Percentiles rank a stretch among this genome's conserved stretches.
Conservation (phyloP, 2,113 vertebrate genomes). For the Periophthalmodon schlosseri region DNA sequence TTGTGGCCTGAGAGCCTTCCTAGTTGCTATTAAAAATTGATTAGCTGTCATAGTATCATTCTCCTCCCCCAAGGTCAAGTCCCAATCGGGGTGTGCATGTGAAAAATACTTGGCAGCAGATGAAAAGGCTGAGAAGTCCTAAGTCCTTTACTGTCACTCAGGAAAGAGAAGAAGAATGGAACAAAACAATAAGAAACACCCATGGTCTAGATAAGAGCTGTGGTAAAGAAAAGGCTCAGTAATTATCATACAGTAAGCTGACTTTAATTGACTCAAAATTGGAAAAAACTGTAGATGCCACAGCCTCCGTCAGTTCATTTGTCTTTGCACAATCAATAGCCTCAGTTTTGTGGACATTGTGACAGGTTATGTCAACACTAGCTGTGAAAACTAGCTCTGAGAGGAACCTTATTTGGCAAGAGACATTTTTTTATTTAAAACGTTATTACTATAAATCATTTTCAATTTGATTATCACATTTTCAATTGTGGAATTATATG, state of each 20-base stretch:
- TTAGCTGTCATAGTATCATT: slow-evolving; percentile 71
- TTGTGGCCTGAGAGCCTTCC: slow-evolving; percentile 60
- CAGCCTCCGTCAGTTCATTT: background rate
- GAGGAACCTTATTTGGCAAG: too few species aligned
- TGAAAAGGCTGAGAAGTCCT: slow-evolving; percentile 48
- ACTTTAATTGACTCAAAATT: background rate
- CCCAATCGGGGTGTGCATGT: slow-evolving; percentile 28
- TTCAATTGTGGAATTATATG: too few species aligned
- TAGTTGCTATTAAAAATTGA: slow-evolving; percentile 77
- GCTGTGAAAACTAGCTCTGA: too few species aligned
- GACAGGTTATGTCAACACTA: too few species aligned
- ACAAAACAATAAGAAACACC: slow-evolving; percentile 19
- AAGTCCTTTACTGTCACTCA: slow-evolving; percentile 56
- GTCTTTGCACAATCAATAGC: background rate
- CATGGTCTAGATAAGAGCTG: slow-evolving; percentile 12
- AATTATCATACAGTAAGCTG: background rate
- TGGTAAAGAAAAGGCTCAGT: background rate
- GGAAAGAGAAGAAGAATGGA: slow-evolving; percentile 11
- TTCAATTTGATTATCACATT: too few species aligned
- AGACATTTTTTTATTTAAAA: too few species aligned
- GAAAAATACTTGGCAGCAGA: slow-evolving; percentile 45
- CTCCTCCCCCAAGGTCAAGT: slow-evolving; percentile 72
- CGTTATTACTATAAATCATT: too few species aligned
- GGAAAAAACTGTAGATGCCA: background rate
- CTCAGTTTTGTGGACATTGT: background rate